Evolutionary conservation across 2,888 invertebrate genomes (phyloP), one percentile per base, ranked within the genome.

Genomic region (Acleris literana): DNA sequence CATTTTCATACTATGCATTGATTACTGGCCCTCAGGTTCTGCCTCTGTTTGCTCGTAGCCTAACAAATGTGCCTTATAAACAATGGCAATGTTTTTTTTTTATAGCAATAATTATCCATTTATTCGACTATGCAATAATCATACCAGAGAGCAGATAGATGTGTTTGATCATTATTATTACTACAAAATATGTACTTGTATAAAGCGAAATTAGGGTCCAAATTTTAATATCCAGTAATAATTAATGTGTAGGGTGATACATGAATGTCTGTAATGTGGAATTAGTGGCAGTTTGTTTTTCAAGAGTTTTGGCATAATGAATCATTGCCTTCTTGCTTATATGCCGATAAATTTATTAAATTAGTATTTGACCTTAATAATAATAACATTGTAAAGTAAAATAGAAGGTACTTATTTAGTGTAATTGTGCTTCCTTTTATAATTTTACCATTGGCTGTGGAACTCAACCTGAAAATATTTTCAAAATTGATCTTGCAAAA

Each of bases 191-290:
- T 43, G 39, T 43, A 55, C 39, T 39, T 43, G 16, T n/a, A 48
- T 17, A 5, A 43, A 52, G 39, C 39, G 25, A 52, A 60, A 43
- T 48, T 63, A 51, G 57, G 57, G 63, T 63, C 63, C 57, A 63
- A 57, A 57, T 51, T 52, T 3, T 18, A 44, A 49, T 51, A 56
- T 39, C 56, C 51, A 49, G 43, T 49, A 22, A 56, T 22, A 20
- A 25, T 16, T 20, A 62, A 62, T 39, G 33, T 25, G 25, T 17
- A 20, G 46, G 29, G 46, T 11, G 20, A 39, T 25, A 22, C 5
- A 3, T 54, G 18, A 18, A 39, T 54, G 18, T 54, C 54, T 18
- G 46, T n/a, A 13, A n/a, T 44, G 44, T 44, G 13, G 5, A 44
- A 44, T 5, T 16, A n/a, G 11, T 6, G 33, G 13, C 11, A 49